Percentiles rank a stretch among this genome's conserved stretches.
These are phyloP conservation scores for Xestia rhomboidea DNA, from an alignment of 2,888 invertebrate genomes.

Conservation along the genomic window DNA sequence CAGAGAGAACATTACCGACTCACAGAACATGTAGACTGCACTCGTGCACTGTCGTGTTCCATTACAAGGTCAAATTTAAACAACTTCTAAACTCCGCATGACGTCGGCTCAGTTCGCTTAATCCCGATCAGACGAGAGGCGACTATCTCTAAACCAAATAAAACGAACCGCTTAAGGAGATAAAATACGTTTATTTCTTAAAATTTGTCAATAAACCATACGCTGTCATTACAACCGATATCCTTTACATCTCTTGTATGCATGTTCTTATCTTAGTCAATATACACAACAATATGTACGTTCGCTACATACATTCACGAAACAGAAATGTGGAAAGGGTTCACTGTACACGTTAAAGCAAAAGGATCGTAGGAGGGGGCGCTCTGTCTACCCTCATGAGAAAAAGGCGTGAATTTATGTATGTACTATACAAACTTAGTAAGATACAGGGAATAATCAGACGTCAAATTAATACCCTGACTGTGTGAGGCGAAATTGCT, in stretches of 20 bases:
- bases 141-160: conserved; percentile 64
- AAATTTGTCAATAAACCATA: conserved; percentile 87
- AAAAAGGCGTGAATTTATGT: neutral
- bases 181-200: conserved; percentile 89
- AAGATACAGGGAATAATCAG: neutral
- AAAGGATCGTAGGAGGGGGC: neutral
- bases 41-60: no score
- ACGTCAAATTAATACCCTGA: neutral
- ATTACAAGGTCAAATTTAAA: neutral
- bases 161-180: conserved; percentile 82
- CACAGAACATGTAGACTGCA: no score
- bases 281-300: conserved; percentile 77
- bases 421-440: no score
- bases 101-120: neutral
- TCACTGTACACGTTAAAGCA: neutral
- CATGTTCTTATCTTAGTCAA: conserved; percentile 70
- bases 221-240: conserved; percentile 78
- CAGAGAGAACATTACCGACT: neutral
- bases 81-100: neutral
- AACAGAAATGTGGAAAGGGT: conserved; percentile 33
- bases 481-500: neutral
- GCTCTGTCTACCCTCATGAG: neutral
- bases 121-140: neutral
- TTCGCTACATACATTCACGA: conserved; percentile 59
- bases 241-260: conserved; percentile 68